phyloP scores from a whole-genome alignment of 2,113 vertebrate genomes.

The Tichodroma muraria region DNA sequence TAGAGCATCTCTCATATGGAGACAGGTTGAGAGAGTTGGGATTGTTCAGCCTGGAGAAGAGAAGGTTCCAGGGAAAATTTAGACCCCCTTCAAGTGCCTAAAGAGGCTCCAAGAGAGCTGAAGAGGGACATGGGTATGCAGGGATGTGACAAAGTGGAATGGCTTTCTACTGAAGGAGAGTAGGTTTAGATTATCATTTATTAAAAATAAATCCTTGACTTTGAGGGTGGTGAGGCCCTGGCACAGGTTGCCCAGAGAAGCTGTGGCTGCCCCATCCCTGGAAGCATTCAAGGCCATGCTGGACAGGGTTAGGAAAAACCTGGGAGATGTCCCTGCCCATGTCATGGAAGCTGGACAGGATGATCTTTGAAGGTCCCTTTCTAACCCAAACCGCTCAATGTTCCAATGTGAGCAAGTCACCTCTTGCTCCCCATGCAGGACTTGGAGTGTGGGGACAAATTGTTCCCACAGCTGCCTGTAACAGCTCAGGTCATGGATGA shows the following conservation, averaged over 20 bases:
- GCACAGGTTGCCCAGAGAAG: not conserved
- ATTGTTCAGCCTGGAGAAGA: not conserved
- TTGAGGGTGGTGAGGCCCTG: not conserved
- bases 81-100: not conserved
- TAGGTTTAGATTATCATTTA: not conserved
- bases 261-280: not conserved
- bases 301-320: not conserved
- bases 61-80: not conserved
- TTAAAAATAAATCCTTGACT: not conserved
- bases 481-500: not conserved
- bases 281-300: rapidly evolving
- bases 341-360: not conserved
- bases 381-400: not conserved
- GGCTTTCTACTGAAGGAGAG: not conserved
- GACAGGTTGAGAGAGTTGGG: not conserved
- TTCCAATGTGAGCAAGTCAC: not conserved
- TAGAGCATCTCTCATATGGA: not conserved
- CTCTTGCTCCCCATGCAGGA: rapidly evolving
- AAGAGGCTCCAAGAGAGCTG: not conserved
- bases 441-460: not conserved
- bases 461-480: not conserved
- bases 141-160: not conserved
- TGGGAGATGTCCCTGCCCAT: not conserved
- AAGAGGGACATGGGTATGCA: not conserved
- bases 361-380: not conserved